Base-by-base conservation (phyloP, 2,797 vertebrate genomes). In the Vultur gryphus region DNA sequence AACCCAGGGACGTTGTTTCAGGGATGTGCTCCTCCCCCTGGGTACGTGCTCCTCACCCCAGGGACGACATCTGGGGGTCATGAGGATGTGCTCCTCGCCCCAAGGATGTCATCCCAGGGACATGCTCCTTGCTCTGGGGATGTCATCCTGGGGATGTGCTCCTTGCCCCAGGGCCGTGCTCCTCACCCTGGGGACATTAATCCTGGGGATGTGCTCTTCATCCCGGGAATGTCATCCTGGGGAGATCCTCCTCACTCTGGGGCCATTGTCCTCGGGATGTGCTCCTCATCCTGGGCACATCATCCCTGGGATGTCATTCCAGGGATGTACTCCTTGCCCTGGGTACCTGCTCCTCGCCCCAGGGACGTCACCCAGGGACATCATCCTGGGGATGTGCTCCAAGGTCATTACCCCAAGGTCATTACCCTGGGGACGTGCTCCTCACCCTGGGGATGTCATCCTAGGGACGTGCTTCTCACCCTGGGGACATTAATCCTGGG, bases 141-240 rank as follows among this genome's bases (percentile, higher is more conserved):
- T 25, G 29, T n/a, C 25, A 7, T 62, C 48, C 11, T 4, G 6
- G 49, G 49, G 16, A 29, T 3, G 4, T 11, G 20, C 11, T 57
- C 31, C 48, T 86, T 24, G 13, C 7, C 11, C 5, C 10, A 15
- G 11, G 23, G 11, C 24, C 7, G 2, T 29, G 41, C 12, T 55
- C 51, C 26, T 43, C 31, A 6, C 16, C 21, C 35, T 44, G 24
- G 3, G 43, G n/a, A 19, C 19, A 9, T 37, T 4, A 39, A 39
- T 6, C 13, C n/a, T 8, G 19, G 19, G 19, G 8, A 9, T 35
- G 13, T 33, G 10, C 14, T 58, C 31, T 11, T 65, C 5, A 17
- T 3, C 3, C 13, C 1, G 1, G 3, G 13, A 19, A 9, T 6
- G 3, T 61, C 19, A 19, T 19, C 24, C 26, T 4, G 2, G 39